Base-by-base conservation (phyloP, 2,797 vertebrate genomes). In the Poecilia picta region DNA sequence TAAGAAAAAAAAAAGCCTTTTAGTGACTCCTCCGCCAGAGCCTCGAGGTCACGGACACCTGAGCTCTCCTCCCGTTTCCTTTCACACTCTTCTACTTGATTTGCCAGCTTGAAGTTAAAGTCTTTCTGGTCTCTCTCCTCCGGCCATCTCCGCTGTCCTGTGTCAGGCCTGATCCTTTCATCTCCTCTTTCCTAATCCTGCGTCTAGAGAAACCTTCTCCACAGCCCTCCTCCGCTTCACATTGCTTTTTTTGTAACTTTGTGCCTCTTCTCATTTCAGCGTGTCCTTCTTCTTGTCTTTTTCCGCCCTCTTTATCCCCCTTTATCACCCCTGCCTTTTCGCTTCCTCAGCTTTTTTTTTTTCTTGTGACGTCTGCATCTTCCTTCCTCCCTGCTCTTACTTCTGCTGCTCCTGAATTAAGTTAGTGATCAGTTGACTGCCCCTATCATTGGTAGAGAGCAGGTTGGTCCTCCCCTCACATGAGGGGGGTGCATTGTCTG, bases 401-500 rank as follows among this genome's bases (percentile, higher is more conserved):
- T 79, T 82, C 83, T 75, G 59, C 76, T 79, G 77, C 83, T 86
- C 87, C 91, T 90, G 95, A 95, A 96, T 96, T 92, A 94, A 96
- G 95, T 96, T 94, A 93, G 93, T 93, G 91, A 94, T 92, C 94
- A 95, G 94, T 95, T 95, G 94, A 96, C 94, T 93, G 92, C 95
- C 92, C 95, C 84, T 87, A 90, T 95, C 93, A 93, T 94, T 94
- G 92, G 94, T 92, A 91, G 76, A 85, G 93, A 93, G 90, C 82
- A 88, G 92, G 85, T 93, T 89, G 84, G 91, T 81, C 93, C 95
- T 95, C 95, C 95, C 94, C 89, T 94, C 95, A 83, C 93, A 91
- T 93, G 92, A 94, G 94, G 95, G 94, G 94, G 94, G 88, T 82
- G 80, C 92, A 96, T 97, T 97, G 96, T 97, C 93, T 90, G 91